These are phyloP conservation scores for Mionectes macconnelli DNA, from an alignment of 2,113 vertebrate species.

Conservation along the genomic window DNA sequence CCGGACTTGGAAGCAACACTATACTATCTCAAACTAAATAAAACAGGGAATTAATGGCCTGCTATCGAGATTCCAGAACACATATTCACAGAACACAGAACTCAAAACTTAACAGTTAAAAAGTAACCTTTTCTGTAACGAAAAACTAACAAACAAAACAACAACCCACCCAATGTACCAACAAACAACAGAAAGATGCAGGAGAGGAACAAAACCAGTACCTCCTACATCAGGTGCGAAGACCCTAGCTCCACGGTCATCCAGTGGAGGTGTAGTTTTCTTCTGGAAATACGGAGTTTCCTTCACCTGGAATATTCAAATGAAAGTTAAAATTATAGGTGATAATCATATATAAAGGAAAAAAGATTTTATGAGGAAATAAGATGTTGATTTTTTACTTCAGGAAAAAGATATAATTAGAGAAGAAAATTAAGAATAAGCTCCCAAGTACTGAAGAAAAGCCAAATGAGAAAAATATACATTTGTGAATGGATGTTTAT, in stretches of 20 bases:
- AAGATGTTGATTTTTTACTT: background rate
- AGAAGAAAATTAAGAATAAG: background rate
- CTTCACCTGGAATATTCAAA: slow-evolving; percentile 76
- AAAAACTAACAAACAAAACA: background rate
- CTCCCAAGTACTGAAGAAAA: background rate
- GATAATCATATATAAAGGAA: background rate
- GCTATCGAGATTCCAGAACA: background rate
- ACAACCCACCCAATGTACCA: background rate
- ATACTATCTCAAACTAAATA: background rate
- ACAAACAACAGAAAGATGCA: background rate
- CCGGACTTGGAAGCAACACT: background rate
- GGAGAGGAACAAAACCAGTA: slow-evolving; percentile 10
- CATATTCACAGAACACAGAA: background rate
- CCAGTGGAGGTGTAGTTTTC: slow-evolving; percentile 86
- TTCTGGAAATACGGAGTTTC: slow-evolving; percentile 95
- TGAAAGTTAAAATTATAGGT: background rate
- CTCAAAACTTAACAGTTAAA: background rate
- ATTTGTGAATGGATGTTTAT: background rate
- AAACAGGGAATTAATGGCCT: background rate
- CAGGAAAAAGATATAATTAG: background rate
- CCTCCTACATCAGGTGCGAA: slow-evolving; percentile 84
- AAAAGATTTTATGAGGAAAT: background rate
- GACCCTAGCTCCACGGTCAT: slow-evolving; percentile 82
- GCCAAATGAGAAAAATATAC: background rate
- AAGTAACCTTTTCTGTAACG: background rate